phyloP scores from a whole-genome alignment of 1,140 invertebrate species.

The Stegodyphus dumicola region DNA sequence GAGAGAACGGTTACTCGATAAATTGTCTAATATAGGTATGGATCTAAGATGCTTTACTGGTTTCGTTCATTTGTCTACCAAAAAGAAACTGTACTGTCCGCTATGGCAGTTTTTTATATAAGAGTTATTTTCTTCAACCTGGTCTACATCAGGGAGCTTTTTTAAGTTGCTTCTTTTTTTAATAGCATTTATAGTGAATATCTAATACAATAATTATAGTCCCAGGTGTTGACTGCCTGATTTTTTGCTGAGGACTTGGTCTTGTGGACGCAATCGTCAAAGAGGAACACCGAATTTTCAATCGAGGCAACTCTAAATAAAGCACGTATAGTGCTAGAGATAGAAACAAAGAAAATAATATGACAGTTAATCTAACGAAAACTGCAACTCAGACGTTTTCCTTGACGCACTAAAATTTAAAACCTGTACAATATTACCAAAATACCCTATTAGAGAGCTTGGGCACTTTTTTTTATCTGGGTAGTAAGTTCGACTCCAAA shows the following conservation, averaged over 20 bases:
- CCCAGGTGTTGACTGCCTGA: neutral
- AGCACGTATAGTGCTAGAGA: neutral
- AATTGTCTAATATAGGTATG: neutral
- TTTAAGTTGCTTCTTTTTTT: constrained; percentile 4
- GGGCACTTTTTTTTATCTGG: constrained; percentile 12
- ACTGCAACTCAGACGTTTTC: constrained; percentile 9
- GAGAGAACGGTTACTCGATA: neutral
- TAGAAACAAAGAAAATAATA: neutral
- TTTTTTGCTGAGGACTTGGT: constrained; percentile 13
- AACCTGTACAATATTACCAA: neutral
- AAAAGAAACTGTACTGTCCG: constrained; percentile 22
- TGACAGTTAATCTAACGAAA: neutral
- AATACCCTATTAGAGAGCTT: neutral
- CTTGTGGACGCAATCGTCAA: neutral
- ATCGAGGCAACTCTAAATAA: neutral
- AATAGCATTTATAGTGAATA: constrained; percentile 6
- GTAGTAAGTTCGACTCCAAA: neutral
- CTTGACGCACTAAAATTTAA: constrained; percentile 14
- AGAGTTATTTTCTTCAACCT: constrained; percentile 8
- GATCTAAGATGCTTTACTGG: constrained; percentile 8
- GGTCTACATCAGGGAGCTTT: neutral
- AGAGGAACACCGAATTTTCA: neutral
- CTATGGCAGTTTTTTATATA: neutral
- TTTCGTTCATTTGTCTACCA: constrained; percentile 10
- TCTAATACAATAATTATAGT: constrained; percentile 3